These are phyloP conservation scores for Sycophila sp. DNA, from an alignment of 1,140 invertebrate genomes.

Conservation along the genomic window DNA sequence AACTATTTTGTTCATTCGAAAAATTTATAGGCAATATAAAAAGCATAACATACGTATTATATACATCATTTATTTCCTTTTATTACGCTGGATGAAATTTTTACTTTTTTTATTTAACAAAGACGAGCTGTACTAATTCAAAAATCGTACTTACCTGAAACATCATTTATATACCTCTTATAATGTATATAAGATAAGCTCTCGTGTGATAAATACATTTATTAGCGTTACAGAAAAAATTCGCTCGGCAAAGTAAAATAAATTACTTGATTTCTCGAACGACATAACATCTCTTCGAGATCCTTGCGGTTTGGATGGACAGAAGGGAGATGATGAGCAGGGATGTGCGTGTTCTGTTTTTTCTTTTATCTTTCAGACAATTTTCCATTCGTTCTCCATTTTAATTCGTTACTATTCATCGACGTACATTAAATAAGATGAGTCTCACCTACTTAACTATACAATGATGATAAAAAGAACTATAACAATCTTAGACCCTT, in stretches of 20 bases:
- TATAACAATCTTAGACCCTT: conserved; percentile 35
- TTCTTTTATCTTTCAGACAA: no score
- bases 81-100: background rate
- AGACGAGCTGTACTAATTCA: background rate
- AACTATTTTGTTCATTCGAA: background rate
- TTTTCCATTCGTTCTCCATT: background rate
- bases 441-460: conserved; percentile 21
- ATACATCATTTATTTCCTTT: no score
- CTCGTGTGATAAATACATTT: background rate
- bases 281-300: no score
- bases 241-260: no score
- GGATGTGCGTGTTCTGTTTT: no score
- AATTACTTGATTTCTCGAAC: no score
- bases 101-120: background rate
- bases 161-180: background rate
- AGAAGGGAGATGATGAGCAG: no score
- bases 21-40: background rate
- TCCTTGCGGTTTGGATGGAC: no score
- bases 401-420: background rate
- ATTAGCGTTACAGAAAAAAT: no score
- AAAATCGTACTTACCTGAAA: conserved; percentile 19
- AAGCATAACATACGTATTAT: background rate
- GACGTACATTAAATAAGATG: conserved; percentile 1
- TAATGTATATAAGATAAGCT: background rate
- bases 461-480: conserved; percentile 25